Evolutionary conservation across 2,797 vertebrate genomes (phyloP).

Genomic region (Periophthalmus magnuspinnatus): DNA sequence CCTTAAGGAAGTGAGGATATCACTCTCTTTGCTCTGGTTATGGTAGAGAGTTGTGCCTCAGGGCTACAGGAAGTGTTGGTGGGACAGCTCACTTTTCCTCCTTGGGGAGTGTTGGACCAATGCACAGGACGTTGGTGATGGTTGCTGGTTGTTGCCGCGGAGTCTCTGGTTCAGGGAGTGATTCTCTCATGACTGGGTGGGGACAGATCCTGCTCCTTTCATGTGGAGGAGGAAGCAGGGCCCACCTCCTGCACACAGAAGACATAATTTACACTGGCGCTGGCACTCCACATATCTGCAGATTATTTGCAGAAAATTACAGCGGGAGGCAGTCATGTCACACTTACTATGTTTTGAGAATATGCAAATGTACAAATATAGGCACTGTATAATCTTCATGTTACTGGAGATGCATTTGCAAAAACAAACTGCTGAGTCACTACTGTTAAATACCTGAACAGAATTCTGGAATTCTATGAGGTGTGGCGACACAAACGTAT

Average conservation of each 20-base stretch:
- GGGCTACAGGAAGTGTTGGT: constrained; percentile 64
- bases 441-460: too few species aligned
- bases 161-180: constrained; percentile 46
- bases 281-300: neutral
- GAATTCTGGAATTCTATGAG: too few species aligned
- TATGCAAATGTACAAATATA: neutral
- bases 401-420: too few species aligned
- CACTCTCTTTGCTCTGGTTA: constrained; percentile 26
- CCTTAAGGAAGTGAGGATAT: neutral
- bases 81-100: constrained; percentile 51
- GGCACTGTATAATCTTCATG: too few species aligned
- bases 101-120: constrained; percentile 51
- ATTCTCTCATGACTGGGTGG: constrained; percentile 67
- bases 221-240: constrained; percentile 55
- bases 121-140: constrained; percentile 29
- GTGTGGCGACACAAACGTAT: too few species aligned
- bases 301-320: too few species aligned
- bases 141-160: neutral
- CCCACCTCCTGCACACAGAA: constrained; percentile 37
- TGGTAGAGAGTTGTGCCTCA: constrained; percentile 61
- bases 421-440: too few species aligned
- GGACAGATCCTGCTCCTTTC: constrained; percentile 50
- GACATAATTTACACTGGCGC: neutral
- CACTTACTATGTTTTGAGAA: neutral
- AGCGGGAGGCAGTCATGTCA: neutral